Evolutionary conservation across 2,888 invertebrate genomes (phyloP), one percentile per base, ranked within the genome.

Genomic region (Amiota minor): DNA sequence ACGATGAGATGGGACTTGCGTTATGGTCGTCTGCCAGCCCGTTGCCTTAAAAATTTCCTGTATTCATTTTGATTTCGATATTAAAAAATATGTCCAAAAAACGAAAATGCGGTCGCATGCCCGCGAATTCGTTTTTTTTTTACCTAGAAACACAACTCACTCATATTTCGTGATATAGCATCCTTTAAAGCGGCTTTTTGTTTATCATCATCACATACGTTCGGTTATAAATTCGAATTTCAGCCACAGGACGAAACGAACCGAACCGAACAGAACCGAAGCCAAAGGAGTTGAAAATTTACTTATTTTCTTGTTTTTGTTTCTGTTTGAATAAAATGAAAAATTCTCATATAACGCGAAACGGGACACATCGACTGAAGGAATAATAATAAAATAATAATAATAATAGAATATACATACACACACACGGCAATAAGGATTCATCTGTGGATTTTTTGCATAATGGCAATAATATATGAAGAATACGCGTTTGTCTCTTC

Each of bases 311-410:
- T 71, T 64, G 69, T 64, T 56, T 75, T 77, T 83, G 78, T 77
- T 79, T 35, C 16, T 49, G 73, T 81, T 78, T 76, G 72, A 86
- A 86, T 85, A 80, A 85, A 82, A 85, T 86, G 86, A 82, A 83
- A 83, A 83, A 86, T 80, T 84, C 86, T 85, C 83, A 84, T 85
- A 85, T 83, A 83, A 2, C 1, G 84, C 85, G 80, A 82, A 83
- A 84, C 83, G 86, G 83, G 85, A 83, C 83, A 75, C 77, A 78
- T 74, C 72, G 77, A 71, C 70, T 72, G 71, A 74, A 75, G 72
- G 72, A 78, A 76, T 11, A 49, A 18, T 18, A 53, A n/a, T 53
- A 64, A 11, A 56, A 50, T 45, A 53, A 16, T 20, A 47, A 73
- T 79, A 75, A 77, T 74, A 77, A 56, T 74, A 23, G 3, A 76